phyloP scores from a whole-genome alignment of 2,888 invertebrate genomes.

The Pachycephus smyrnensis region DNA sequence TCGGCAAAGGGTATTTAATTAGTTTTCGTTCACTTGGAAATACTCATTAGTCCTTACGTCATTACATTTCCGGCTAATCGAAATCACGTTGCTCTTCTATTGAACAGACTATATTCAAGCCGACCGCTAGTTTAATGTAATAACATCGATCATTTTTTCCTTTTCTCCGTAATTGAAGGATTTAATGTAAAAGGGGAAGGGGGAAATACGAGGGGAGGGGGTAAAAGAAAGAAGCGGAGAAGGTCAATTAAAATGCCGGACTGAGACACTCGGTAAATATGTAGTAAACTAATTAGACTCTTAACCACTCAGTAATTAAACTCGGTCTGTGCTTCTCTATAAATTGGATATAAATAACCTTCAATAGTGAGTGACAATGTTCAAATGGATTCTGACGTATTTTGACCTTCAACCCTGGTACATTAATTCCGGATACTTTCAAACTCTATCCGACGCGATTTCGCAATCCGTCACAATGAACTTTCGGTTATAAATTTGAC shows the following conservation, averaged over 20 bases:
- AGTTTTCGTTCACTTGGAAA: background rate
- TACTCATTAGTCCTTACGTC: background rate
- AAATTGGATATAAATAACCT: background rate
- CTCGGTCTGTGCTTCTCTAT: background rate
- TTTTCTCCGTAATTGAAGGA: background rate
- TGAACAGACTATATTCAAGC: background rate
- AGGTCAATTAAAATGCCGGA: background rate
- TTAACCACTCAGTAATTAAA: background rate
- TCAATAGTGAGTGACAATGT: background rate
- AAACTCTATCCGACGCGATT: background rate
- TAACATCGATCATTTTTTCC: background rate
- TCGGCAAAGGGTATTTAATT: background rate
- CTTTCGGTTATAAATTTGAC: background rate
- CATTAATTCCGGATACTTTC: background rate
- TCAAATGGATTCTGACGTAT: background rate
- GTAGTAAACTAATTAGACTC: background rate
- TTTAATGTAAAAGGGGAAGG: background rate
- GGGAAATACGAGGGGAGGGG: no score
- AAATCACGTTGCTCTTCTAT: background rate
- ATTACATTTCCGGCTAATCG: background rate
- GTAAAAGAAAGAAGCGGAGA: background rate
- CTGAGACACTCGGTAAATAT: background rate
- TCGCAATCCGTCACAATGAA: background rate
- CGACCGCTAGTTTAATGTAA: background rate
- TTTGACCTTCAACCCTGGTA: background rate